These are phyloP conservation scores for Chydorus sphaericus DNA, from an alignment of 2,888 invertebrate species.

Conservation along the genomic window DNA sequence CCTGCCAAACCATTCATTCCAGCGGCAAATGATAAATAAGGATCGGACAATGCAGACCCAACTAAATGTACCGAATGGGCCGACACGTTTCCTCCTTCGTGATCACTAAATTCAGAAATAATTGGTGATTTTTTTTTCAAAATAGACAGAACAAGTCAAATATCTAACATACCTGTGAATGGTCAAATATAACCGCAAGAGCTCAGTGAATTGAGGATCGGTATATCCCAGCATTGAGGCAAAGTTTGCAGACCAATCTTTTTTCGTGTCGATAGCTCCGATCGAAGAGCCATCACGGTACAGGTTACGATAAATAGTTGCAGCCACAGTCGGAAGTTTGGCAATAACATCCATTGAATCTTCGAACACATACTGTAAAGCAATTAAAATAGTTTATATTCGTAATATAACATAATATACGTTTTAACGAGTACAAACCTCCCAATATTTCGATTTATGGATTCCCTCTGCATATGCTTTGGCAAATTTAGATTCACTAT, in stretches of 20 bases:
- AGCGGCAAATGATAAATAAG: constrained; percentile 80
- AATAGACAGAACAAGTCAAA: background rate
- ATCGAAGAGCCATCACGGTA: constrained; percentile 66
- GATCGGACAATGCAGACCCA: constrained; percentile 84
- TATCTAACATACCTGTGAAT: constrained; percentile 52
- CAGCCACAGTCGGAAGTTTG: constrained; percentile 83
- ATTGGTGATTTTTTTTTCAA: background rate
- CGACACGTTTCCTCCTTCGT: constrained; percentile 92
- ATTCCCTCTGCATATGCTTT: constrained; percentile 79
- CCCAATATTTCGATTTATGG: constrained; percentile 82
- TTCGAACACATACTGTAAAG: constrained; percentile 60
- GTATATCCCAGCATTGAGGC: constrained; percentile 76
- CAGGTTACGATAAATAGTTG: constrained; percentile 82
- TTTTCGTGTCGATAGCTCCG: constrained; percentile 71
- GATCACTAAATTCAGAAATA: constrained; percentile 47
- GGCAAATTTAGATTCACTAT: constrained; percentile 82
- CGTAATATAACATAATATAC: background rate
- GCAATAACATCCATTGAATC: constrained; percentile 91
- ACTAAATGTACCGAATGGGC: constrained; percentile 90
- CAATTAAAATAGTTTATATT: background rate
- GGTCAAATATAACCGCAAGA: constrained; percentile 82
- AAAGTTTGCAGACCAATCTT: constrained; percentile 90
- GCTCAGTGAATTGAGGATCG: constrained; percentile 65
- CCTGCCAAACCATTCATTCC: constrained; percentile 60
- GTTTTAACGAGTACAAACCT: constrained; percentile 32